Evolutionary conservation across 1,140 invertebrate genomes (phyloP).

Genomic region (Formica exsecta): DNA sequence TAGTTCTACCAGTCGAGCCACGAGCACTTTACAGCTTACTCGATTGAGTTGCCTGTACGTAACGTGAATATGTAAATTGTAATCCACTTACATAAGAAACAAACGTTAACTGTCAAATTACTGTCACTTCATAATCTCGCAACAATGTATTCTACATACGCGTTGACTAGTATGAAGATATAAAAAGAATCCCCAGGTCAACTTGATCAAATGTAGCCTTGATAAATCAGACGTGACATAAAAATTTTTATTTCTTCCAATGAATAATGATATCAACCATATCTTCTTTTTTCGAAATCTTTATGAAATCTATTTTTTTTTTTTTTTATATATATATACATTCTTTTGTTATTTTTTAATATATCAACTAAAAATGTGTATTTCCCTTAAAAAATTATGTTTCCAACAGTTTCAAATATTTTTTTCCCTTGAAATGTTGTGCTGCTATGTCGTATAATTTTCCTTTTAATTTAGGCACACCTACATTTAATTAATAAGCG

Average conservation of each 20-base stretch:
- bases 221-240: background rate
- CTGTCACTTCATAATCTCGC: conserved; percentile 43
- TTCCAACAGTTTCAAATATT: background rate
- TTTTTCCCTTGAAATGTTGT: background rate
- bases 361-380: background rate
- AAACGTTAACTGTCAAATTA: conserved; percentile 61
- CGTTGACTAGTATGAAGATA: background rate
- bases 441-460: background rate
- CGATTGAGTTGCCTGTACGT: conserved; percentile 24
- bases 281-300: too few relatives aligned
- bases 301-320: too few relatives aligned
- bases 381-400: background rate
- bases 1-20: background rate
- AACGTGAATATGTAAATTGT: conserved; percentile 56
- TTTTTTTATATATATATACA: too few relatives aligned
- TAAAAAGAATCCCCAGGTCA: conserved; percentile 20
- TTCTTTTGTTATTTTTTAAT: background rate
- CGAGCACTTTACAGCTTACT: conserved; percentile 23
- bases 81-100: conserved; percentile 55
- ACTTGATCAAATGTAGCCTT: background rate
- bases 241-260: background rate
- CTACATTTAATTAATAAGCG: conserved; percentile 11
- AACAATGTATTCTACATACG: background rate
- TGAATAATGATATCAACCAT: background rate
- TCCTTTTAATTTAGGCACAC: background rate